Evolutionary conservation across 2,113 vertebrate species (phyloP).

Genomic region (Hylia prasina): DNA sequence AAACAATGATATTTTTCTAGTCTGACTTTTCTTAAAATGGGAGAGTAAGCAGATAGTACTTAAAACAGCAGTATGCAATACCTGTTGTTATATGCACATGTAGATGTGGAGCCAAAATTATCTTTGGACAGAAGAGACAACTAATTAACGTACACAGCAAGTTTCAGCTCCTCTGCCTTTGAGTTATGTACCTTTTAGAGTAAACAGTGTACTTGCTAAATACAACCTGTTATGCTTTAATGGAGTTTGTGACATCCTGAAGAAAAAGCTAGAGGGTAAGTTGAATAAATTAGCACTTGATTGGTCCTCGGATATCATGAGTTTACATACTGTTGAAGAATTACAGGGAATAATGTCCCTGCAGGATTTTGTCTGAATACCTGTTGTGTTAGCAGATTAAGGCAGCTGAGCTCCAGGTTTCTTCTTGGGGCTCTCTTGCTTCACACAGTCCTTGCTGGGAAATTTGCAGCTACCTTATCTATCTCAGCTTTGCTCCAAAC

Average conservation of each 20-base stretch:
- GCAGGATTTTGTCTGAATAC: not conserved
- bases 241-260: not conserved
- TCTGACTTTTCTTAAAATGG: not conserved
- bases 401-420: not conserved
- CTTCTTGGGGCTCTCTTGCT: not conserved
- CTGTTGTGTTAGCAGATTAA: not conserved
- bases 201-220: not conserved
- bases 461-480: not conserved
- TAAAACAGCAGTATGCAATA: not conserved
- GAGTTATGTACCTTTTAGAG: not conserved
- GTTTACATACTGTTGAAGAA: not conserved
- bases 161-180: not conserved
- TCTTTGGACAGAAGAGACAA: not conserved
- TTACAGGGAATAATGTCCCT: not conserved
- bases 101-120: not conserved
- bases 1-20: not conserved
- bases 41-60: not conserved
- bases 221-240: not conserved
- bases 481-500: not conserved
- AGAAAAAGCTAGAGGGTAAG: not conserved
- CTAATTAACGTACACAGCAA: conserved; percentile 4
- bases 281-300: not conserved
- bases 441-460: not conserved
- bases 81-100: not conserved
- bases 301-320: not conserved